These are phyloP conservation scores for Ianthella basta DNA, from an alignment of 37 sponge, comb jelly and placozoan species.

Conservation along the genomic window DNA sequence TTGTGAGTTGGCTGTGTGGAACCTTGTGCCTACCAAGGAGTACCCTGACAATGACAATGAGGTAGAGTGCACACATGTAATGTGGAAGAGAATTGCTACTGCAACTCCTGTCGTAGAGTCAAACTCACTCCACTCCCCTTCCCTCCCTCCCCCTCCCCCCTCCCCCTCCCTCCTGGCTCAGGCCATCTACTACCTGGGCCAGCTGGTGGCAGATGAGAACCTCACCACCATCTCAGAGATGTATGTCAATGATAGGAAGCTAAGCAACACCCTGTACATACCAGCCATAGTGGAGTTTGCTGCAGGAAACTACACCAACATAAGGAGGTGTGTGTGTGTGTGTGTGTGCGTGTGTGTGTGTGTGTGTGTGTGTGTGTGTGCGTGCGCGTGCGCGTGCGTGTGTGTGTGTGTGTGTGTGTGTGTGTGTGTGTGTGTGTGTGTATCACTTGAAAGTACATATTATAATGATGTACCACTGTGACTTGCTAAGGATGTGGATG, in stretches of 20 bases:
- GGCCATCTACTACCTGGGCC: not conserved
- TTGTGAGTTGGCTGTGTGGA: constrained; percentile 1
- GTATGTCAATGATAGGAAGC: not conserved
- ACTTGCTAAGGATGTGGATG: no score
- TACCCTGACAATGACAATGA: not conserved
- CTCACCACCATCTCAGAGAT: not conserved
- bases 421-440: not conserved
- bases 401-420: not conserved
- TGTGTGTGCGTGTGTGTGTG: not conserved
- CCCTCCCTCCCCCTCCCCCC: constrained; percentile 29
- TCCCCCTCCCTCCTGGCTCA: not conserved
- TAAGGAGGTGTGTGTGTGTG: constrained; percentile 39
- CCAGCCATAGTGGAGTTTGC: constrained; percentile 23
- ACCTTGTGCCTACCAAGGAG: not conserved
- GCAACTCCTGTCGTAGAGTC: not conserved
- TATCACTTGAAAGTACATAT: no score
- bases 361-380: not conserved
- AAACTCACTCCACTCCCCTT: not conserved
- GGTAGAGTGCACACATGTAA: not conserved
- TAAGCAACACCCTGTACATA: constrained; percentile 19
- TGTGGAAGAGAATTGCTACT: not conserved
- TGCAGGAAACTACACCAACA: constrained; percentile 39
- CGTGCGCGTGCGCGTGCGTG: not conserved
- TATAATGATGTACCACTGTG: no score
- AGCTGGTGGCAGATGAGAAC: not conserved